phyloP scores from a whole-genome alignment of 2,113 vertebrate species.

The Brachyhypopomus gauderio region DNA sequence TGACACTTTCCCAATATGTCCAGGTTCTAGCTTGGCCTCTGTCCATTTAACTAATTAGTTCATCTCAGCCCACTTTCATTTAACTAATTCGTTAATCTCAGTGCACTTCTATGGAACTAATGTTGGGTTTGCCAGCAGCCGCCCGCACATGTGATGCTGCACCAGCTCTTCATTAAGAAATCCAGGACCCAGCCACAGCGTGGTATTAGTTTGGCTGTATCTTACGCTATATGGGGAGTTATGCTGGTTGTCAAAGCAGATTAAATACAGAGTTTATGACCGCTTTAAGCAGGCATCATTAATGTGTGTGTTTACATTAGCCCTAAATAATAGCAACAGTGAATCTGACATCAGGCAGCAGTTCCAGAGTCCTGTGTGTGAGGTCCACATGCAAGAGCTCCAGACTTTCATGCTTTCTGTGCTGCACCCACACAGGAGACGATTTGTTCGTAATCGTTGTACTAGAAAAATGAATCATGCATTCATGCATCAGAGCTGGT shows the following conservation, averaged over 20 bases:
- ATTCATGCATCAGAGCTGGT: background rate
- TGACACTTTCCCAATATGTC: constrained; percentile 44
- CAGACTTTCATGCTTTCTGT: constrained; percentile 4
- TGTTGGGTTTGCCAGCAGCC: background rate
- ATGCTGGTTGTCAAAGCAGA: background rate
- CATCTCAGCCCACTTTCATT: constrained; percentile 48
- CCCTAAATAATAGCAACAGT: constrained; percentile 26
- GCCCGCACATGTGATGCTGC: background rate
- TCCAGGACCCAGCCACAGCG: background rate
- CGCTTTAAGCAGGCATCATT: too few species aligned
- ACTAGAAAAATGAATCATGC: constrained; percentile 4
- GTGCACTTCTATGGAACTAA: constrained; percentile 46
- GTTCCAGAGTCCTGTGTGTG: constrained; percentile 30
- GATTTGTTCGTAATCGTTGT: constrained; percentile 6
- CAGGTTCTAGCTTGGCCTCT: constrained; percentile 34
- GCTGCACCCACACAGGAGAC: background rate
- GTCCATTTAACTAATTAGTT: constrained; percentile 58
- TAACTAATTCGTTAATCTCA: constrained; percentile 50
- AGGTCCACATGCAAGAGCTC: constrained; percentile 6
- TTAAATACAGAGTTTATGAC: too few species aligned
- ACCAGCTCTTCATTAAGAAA: background rate
- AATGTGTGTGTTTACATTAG: background rate
- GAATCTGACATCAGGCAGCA: constrained; percentile 33
- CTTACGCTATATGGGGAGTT: constrained; percentile 16
- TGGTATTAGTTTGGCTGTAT: background rate